Evolutionary conservation across 2,797 vertebrate species (phyloP), one percentile per base, ranked within the genome.

Genomic region (Lutjanus argentimaculatus): DNA sequence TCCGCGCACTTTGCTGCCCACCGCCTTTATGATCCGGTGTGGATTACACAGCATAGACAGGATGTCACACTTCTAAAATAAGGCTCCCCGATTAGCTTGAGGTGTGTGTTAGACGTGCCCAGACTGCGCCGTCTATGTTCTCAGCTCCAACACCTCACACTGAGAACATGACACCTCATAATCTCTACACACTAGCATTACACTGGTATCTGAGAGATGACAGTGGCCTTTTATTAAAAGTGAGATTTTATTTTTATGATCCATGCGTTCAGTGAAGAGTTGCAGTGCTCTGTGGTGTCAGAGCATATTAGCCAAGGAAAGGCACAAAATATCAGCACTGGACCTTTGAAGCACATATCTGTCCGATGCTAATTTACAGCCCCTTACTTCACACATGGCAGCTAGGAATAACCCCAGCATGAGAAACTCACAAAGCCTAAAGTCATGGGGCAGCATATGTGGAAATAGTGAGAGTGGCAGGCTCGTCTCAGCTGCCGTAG

Each of bases 31-130:
- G 82, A 89, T 82, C 59, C 2, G 7, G 70, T 75, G 69, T 84
- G 73, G 82, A 89, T 93, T 90, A 81, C 72, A 69, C 72, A 82
- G 75, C 81, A 86, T 46, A 92, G 91, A 94, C 92, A 91, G 92
- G 94, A 94, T 88, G 90, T 93, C 85, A 92, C 91, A 93, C 90
- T 80, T 91, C 82, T 80, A 75, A 92, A 93, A 94, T 90, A 92
- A 92, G 85, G 77, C 70, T 63, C 85, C 86, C 76, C 56, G 88
- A 91, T 89, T 85, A 89, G 74, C 55, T 25, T 6, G 59, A 67
- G 84, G 71, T 80, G 85, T 69, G 87, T 85, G 85, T 84, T 72
- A 89, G 90, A 92, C 83, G 45, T 79, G 89, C 75, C 51, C 36
- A 75, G 79, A 67, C 85, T 72, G 69, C n/a, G 1, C 21, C 6